Base-by-base conservation (phyloP, 2,888 invertebrate species). In the Ethmia dodecea region DNA sequence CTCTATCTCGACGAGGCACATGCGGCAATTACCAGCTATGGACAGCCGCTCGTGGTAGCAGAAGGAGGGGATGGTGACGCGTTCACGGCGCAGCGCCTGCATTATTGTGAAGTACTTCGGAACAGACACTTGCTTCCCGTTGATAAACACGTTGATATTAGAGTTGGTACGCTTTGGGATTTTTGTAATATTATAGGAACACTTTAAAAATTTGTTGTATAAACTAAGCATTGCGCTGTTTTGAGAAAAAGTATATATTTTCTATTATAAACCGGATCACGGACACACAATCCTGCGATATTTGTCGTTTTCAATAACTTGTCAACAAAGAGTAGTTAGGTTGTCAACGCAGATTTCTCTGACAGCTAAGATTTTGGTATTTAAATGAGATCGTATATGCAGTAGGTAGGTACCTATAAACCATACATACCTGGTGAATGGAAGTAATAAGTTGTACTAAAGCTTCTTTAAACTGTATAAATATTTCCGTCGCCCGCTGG, bases 1-100 rank as follows among this genome's bases (percentile, higher is more conserved):
- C 73, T 99, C 99, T 14, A 99, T 93, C 74, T 99, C 96, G 0
- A 99, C 97, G 15, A 99, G 88, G 74, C 99, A 99, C 99, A 99
- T 99, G 43, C 99, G 91, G 62, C 99, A 99, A 81, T 99, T 99
- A 13, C 99, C 99, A 46, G 99, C 99, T 31, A 99, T 94, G 5
- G 98, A 96, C 28, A 99, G 88, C 24, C 99, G 90, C 60, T 99
- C 99, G 77, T 99, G 99, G 71, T 98, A 99, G 74, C 99, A 99
- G 72, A 99, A 99, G 30, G 98, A 88, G 0, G 99, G 99, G 54
- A 99, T 43, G 0, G 69, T 62, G 0, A 83, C 55, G 1, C 55
- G 42, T 37, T 72, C 66, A 10, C 48, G 44, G 11, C 65, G 61
- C 29, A 80, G 35, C 5, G 79, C 73, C 43, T 97, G 97, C 29